These are phyloP conservation scores for Gymnoscopelus braueri DNA, from an alignment of 2,797 vertebrate genomes.

Conservation along the genomic window DNA sequence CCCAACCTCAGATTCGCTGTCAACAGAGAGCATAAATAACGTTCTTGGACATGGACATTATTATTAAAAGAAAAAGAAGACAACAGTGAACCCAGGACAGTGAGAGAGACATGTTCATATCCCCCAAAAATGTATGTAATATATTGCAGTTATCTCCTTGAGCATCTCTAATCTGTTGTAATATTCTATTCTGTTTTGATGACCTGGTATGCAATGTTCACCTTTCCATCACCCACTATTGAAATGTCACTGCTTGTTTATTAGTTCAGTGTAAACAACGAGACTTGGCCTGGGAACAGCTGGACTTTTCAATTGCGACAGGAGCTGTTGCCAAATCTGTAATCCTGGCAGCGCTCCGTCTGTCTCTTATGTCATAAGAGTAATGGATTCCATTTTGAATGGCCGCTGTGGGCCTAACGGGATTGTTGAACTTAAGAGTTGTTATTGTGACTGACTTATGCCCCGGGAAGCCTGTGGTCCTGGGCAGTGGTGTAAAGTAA, in stretches of 20 bases:
- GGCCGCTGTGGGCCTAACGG: conserved; percentile 17
- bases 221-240: conserved; percentile 1
- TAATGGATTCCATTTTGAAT: conserved; percentile 18
- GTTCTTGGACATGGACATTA: too few species aligned
- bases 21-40: too few species aligned
- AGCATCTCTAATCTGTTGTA: too few species aligned
- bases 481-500: too few species aligned
- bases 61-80: too few species aligned
- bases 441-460: conserved; percentile 32
- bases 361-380: conserved; percentile 10
- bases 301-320: background rate
- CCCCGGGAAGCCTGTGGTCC: too few species aligned
- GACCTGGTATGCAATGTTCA: conserved; percentile 10
- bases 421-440: conserved; percentile 43
- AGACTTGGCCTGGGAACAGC: background rate
- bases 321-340: background rate
- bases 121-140: too few species aligned
- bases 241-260: too few species aligned
- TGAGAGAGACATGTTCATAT: too few species aligned
- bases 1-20: too few species aligned
- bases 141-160: too few species aligned
- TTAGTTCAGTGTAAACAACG: background rate
- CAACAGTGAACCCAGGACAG: too few species aligned
- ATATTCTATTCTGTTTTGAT: conserved; percentile 7
- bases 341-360: background rate